Base-by-base conservation (phyloP, 2,797 vertebrate species). In the Pangasius sanitwongsei region DNA sequence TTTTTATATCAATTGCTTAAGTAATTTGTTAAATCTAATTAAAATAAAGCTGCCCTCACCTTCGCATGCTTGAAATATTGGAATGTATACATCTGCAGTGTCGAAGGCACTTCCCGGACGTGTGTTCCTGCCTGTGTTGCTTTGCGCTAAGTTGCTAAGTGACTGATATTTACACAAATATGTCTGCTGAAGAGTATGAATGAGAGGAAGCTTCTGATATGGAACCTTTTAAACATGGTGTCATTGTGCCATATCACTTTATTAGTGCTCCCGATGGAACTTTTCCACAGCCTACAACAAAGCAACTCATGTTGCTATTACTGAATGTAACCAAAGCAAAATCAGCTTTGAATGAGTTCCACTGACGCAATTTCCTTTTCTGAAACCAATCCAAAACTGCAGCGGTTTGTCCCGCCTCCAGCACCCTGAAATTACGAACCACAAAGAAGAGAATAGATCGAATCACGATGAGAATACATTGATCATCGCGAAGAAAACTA, bases 81-180 rank as follows among this genome's bases (percentile, higher is more conserved):
- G 18, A 69, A 85, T n/a, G 6, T 48, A 53, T 70, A 37, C 20
- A 70, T 70, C 48, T 7, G 3, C 25, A n/a, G 37, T 65, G 37
- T n/a, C 13, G 6, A 3, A 5, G 50, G 59, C 25, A 83, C 23
- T 83, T 83, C 59, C 59, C 5, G 20, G 48, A 70, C 7, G 5
- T 37, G 48, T 34, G n/a, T 53, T 85, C 48, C 44, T 70, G 63
- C 18, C 48, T 37, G 44, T 25, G 63, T 85, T 85, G 83, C 41
- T 84, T 67, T 2, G 41, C 8, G 1, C 31, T 55, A 70, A 53
- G 83, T 85, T 85, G 63, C 83, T 70, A 85, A 70, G 65, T 85
- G n/a, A 85, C 83, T 41, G 20, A 70, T n/a, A 70, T 44, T 69
- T n/a, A 37, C 65, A 53, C 48, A 34, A 70, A 85, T 85, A 69